Conservation (phyloP, 2,888 invertebrate species). For the Andrena bicolor region DNA sequence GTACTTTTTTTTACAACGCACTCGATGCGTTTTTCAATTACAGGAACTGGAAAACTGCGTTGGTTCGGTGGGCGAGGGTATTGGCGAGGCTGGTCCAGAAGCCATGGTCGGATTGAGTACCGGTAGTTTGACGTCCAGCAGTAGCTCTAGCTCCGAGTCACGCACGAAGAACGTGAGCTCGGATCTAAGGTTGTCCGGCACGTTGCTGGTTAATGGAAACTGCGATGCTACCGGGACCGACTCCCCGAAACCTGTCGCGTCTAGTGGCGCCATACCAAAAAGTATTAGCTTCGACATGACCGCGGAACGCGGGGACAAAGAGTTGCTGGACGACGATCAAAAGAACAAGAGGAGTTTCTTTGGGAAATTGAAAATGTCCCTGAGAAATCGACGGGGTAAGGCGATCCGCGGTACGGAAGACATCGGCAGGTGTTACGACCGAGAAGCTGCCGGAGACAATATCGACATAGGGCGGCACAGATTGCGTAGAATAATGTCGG, state of each 20-base stretch:
- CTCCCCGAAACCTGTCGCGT: slow-evolving; percentile 83
- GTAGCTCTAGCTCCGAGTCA: slow-evolving; percentile 85
- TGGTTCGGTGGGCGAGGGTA: slow-evolving; percentile 72
- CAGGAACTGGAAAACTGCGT: slow-evolving; percentile 66
- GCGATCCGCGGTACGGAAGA: slow-evolving; percentile 85
- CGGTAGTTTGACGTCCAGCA: slow-evolving; percentile 87
- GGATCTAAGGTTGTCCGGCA: slow-evolving; percentile 73
- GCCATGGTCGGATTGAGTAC: slow-evolving; percentile 86
- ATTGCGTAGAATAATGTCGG: slow-evolving; percentile 83
- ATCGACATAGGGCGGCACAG: slow-evolving; percentile 78
- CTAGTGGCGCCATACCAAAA: slow-evolving; percentile 95
- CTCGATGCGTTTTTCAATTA: not conserved
- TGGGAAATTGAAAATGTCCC: slow-evolving; percentile 90
- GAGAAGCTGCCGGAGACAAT: slow-evolving; percentile 77
- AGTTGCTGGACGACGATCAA: slow-evolving; percentile 86
- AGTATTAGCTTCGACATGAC: slow-evolving; percentile 97
- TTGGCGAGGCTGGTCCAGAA: slow-evolving; percentile 28
- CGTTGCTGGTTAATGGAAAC: slow-evolving; percentile 60
- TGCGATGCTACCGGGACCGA: slow-evolving; percentile 71
- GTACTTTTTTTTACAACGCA: not conserved
- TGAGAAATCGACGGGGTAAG: slow-evolving; percentile 88
- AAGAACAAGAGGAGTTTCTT: slow-evolving; percentile 89
- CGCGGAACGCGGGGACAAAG: slow-evolving; percentile 92
- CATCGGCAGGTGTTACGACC: slow-evolving; percentile 79
- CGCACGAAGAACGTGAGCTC: slow-evolving; percentile 75